Evolutionary conservation across 1,140 invertebrate species (phyloP).

Genomic region (Drosophila seguyi): DNA sequence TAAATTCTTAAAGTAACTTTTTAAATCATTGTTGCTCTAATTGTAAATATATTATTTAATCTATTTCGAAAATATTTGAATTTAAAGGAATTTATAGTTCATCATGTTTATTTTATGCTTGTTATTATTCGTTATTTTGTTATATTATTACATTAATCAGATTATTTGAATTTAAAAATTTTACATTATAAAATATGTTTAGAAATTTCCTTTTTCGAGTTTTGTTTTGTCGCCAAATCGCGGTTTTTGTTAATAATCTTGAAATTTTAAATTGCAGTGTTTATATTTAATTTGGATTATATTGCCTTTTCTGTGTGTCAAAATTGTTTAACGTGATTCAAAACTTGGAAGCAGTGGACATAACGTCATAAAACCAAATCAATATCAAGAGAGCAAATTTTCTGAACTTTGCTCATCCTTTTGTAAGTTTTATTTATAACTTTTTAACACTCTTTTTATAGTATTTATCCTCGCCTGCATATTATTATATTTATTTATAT

Average conservation of each 20-base stretch:
- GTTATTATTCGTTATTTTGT: not conserved
- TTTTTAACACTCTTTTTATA: not conserved
- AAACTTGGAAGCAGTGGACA: constrained; percentile 3
- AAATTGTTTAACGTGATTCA: constrained; percentile 31
- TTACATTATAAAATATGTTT: not conserved
- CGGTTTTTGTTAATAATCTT: not conserved
- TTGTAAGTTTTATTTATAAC: constrained; percentile 48
- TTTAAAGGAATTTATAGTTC: not conserved
- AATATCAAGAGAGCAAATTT: constrained; percentile 22
- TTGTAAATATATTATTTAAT: not conserved
- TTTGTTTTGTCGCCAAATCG: not conserved
- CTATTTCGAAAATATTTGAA: not conserved
- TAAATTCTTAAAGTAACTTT: not conserved
- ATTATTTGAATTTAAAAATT: not conserved
- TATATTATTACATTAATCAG: constrained; percentile 1
- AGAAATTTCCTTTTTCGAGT: not conserved
- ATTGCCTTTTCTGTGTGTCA: constrained; percentile 27
- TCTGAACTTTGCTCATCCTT: constrained; percentile 12
- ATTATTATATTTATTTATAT: constrained; percentile 26
- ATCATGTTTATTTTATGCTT: not conserved
- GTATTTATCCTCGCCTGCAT: constrained; percentile 19
- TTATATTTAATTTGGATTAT: not conserved
- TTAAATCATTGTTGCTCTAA: not conserved
- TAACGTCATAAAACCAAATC: constrained; percentile 1
- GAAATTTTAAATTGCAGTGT: not conserved